phyloP scores from a whole-genome alignment of 2,113 vertebrate genomes.

The Alexandromys fortis region DNA sequence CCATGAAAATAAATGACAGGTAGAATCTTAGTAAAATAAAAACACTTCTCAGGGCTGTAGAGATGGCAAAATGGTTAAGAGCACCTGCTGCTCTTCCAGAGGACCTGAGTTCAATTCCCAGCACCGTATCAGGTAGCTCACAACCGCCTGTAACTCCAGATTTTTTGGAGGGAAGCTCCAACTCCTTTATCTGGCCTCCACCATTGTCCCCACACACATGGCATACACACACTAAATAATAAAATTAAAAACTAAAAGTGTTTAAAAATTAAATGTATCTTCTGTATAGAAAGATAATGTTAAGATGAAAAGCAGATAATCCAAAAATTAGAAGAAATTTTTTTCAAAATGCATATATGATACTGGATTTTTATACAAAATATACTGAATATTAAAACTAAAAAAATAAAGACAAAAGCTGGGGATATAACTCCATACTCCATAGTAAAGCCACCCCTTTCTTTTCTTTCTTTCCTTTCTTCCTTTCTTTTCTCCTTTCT shows the following conservation, averaged over 20 bases:
- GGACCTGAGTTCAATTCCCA: neutral
- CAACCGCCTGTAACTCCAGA: neutral
- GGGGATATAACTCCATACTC: neutral
- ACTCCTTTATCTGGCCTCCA: neutral
- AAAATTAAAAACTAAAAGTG: neutral
- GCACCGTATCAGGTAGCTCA: neutral
- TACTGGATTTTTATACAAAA: constrained; percentile 5
- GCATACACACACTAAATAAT: neutral
- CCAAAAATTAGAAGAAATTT: neutral
- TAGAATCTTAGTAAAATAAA: neutral
- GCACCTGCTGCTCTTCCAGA: neutral
- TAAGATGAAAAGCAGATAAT: neutral
- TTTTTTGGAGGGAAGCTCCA: neutral
- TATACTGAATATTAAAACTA: constrained; percentile 10
- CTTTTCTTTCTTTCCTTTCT: too few relatives aligned
- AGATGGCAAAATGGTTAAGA: neutral
- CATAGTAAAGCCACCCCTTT: neutral
- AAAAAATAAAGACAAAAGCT: neutral
- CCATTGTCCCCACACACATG: neutral
- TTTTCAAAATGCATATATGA: neutral
- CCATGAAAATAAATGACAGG: neutral
- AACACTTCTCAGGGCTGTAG: neutral
- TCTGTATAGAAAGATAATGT: neutral
- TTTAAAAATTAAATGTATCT: neutral
- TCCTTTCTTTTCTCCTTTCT: too few relatives aligned